A percentile compares a stretch with the other conserved stretches of the same genome.
Evolutionary conservation across 2,888 invertebrate genomes (phyloP).

Genomic region (Mythimna impura): DNA sequence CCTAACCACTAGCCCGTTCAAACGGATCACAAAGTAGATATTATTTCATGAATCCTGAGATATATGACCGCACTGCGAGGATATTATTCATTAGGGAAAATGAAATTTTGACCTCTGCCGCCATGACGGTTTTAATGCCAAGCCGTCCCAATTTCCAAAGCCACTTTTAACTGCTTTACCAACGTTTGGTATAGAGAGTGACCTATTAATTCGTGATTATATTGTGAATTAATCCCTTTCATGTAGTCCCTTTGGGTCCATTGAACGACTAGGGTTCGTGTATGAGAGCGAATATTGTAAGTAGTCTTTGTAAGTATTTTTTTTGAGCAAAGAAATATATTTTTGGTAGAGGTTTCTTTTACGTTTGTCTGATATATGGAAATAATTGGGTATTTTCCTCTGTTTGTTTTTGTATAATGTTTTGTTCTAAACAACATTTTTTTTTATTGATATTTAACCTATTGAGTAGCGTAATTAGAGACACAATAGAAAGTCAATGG

Average conservation of each 20-base stretch:
- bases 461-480: too few relatives aligned
- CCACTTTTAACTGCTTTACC: constrained; percentile 59
- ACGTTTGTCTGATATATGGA: too few relatives aligned
- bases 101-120: constrained; percentile 80
- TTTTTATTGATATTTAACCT: too few relatives aligned
- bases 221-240: constrained; percentile 63
- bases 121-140: constrained; percentile 56
- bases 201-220: constrained; percentile 62
- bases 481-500: too few relatives aligned
- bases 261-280: constrained; percentile 26
- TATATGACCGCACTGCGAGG: constrained; percentile 80
- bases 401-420: too few relatives aligned
- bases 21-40: constrained; percentile 70
- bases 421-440: too few relatives aligned
- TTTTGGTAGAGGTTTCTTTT: constrained; percentile 1
- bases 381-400: too few relatives aligned
- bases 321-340: constrained; percentile 32
- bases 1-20: constrained; percentile 51
- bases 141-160: constrained; percentile 55
- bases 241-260: constrained; percentile 49
- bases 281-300: constrained; percentile 13
- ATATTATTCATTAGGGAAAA: constrained; percentile 85
- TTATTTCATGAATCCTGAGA: constrained; percentile 81
- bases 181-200: constrained; percentile 50
- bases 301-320: constrained; percentile 28